Evolutionary conservation across 2,113 vertebrate species (phyloP).

Genomic region (Ammodytes marinus): DNA sequence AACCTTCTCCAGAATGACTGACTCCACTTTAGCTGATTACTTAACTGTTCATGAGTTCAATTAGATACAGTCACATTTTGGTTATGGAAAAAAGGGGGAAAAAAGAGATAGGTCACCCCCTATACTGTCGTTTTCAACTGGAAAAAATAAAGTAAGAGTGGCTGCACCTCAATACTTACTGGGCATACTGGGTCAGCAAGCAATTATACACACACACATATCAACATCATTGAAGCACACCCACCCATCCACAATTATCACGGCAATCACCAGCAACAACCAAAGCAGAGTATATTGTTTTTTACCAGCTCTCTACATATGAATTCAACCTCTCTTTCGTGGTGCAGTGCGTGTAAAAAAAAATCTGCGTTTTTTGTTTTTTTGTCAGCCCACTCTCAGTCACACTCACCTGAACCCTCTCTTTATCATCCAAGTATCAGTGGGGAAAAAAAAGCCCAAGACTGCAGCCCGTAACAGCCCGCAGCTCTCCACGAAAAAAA

Average conservation of each 20-base stretch:
- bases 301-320: not conserved
- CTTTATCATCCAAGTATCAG: constrained; percentile 48
- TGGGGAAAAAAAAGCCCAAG: constrained; percentile 23
- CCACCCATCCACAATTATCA: not conserved
- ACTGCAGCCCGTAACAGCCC: constrained; percentile 55
- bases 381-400: constrained; percentile 10
- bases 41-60: not conserved
- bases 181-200: constrained; percentile 26
- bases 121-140: constrained; percentile 24
- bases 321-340: not conserved
- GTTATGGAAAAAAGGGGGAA: not conserved
- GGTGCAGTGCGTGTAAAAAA: not conserved
- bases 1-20: no score
- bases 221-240: not conserved
- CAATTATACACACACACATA: constrained; percentile 12
- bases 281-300: not conserved
- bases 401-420: constrained; percentile 58
- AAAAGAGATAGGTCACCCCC: not conserved
- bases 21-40: not conserved
- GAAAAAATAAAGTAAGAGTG: constrained; percentile 65
- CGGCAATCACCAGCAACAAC: constrained; percentile 3
- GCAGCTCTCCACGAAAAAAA: constrained; percentile 59
- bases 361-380: constrained; percentile 6
- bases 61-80: not conserved
- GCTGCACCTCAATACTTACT: constrained; percentile 13